Evolutionary conservation across 2,888 invertebrate genomes (phyloP).

Genomic region (Diplazon laetatorius): DNA sequence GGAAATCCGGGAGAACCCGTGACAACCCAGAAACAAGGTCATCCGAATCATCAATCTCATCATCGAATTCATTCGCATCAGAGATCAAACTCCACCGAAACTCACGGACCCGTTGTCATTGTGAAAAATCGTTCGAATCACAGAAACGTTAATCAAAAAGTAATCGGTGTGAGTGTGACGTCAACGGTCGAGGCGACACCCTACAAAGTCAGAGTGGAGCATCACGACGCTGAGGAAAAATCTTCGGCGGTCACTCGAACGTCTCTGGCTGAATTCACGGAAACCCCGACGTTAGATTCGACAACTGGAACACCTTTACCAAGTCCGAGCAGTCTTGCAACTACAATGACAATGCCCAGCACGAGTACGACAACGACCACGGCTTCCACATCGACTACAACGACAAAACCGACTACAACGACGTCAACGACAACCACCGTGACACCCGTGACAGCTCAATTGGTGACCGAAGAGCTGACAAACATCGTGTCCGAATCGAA

Average conservation of each 20-base stretch:
- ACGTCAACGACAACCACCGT: constrained; percentile 50
- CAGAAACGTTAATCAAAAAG: constrained; percentile 71
- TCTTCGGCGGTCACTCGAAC: constrained; percentile 69
- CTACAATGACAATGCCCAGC: constrained; percentile 82
- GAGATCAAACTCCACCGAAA: constrained; percentile 64
- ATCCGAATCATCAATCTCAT: constrained; percentile 47
- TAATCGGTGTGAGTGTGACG: constrained; percentile 85
- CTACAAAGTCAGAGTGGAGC: constrained; percentile 81
- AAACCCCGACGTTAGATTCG: constrained; percentile 63
- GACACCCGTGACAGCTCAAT: constrained; percentile 69
- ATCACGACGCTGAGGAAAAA: constrained; percentile 73
- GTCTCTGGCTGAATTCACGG: constrained; percentile 56
- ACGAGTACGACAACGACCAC: constrained; percentile 41
- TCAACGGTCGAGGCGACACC: constrained; percentile 86
- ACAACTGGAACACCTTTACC: constrained; percentile 8
- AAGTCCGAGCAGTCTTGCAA: background rate
- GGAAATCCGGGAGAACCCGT: constrained; percentile 66
- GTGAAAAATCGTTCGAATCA: constrained; percentile 22
- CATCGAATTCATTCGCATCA: constrained; percentile 37
- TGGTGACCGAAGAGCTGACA: constrained; percentile 82
- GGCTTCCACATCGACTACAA: constrained; percentile 53
- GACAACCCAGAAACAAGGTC: constrained; percentile 33
- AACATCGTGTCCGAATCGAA: constrained; percentile 84
- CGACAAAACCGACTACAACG: too few species aligned
- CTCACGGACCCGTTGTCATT: constrained; percentile 17